A percentile compares a stretch with the other conserved stretches of the same genome.
Evolutionary conservation across 2,888 invertebrate genomes (phyloP).

Genomic region (Drosophila hamatofila): DNA sequence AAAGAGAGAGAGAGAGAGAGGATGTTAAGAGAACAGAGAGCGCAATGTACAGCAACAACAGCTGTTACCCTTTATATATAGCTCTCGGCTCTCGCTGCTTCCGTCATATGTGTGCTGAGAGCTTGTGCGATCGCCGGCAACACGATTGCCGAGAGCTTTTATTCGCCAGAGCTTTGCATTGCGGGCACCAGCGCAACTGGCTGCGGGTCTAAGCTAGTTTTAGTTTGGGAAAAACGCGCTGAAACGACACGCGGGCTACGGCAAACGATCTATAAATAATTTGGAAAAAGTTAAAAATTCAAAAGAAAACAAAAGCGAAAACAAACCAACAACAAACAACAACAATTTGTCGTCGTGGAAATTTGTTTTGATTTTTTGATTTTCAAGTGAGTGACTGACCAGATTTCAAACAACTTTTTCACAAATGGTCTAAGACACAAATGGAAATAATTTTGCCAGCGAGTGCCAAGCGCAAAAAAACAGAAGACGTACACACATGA

Average conservation of each 20-base stretch:
- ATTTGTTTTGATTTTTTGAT: slow-evolving; percentile 23
- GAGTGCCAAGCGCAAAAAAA: slow-evolving; percentile 17
- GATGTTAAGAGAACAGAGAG: background rate
- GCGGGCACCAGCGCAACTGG: slow-evolving; percentile 23
- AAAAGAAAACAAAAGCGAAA: background rate
- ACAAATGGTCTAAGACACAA: background rate
- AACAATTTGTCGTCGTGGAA: slow-evolving; percentile 25
- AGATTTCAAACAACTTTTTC: slow-evolving; percentile 31
- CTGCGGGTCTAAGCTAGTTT: slow-evolving; percentile 66
- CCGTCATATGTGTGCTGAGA: slow-evolving; percentile 32
- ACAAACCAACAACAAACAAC: background rate
- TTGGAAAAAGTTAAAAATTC: slow-evolving; percentile 4
- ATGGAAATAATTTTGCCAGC: slow-evolving; percentile 15
- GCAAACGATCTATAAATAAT: slow-evolving; percentile 46
- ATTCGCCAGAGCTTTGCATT: slow-evolving; percentile 32
- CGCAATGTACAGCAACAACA: slow-evolving; percentile 18
- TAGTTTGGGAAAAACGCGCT: slow-evolving; percentile 64
- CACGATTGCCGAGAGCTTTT: slow-evolving; percentile 45
- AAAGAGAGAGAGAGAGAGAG: background rate
- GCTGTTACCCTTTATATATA: slow-evolving; percentile 21
- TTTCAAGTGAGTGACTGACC: slow-evolving; percentile 35
- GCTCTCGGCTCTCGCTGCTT: slow-evolving; percentile 4
- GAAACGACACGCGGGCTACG: slow-evolving; percentile 48
- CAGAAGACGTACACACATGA: background rate
- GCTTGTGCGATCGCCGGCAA: slow-evolving; percentile 40